A percentile compares a stretch with the other conserved stretches of the same genome.
Evolutionary conservation across 2,797 vertebrate genomes (phyloP).

Genomic region (Naso thynnoides): DNA sequence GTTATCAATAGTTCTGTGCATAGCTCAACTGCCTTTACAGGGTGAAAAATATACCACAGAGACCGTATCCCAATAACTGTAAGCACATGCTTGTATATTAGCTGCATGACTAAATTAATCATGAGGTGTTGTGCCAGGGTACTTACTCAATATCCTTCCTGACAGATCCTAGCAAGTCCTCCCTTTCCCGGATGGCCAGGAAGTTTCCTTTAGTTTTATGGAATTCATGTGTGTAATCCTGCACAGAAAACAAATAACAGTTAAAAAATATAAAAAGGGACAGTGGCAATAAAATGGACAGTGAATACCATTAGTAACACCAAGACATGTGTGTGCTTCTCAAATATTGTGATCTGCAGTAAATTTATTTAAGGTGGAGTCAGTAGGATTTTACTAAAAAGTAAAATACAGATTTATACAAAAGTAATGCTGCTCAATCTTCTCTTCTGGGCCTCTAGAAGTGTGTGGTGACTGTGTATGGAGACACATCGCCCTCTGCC

Average conservation of each 20-base stretch:
- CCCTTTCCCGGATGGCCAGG: constrained; percentile 93
- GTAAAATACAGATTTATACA: no score
- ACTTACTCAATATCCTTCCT: constrained; percentile 99
- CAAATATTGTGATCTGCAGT: background rate
- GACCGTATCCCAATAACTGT: background rate
- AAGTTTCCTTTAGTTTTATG: constrained; percentile 99
- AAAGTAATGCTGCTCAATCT: no score
- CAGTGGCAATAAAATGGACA: background rate
- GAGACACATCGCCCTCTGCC: no score
- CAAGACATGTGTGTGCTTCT: background rate
- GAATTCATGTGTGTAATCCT: constrained; percentile 99
- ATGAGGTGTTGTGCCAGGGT: background rate
- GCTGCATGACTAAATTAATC: background rate
- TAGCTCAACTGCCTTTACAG: background rate
- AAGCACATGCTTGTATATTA: background rate
- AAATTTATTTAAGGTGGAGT: background rate
- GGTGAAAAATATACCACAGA: constrained; percentile 5
- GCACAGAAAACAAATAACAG: constrained; percentile 38
- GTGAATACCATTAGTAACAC: background rate
- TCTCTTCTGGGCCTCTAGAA: no score
- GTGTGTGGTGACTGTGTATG: no score
- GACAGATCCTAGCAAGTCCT: constrained; percentile 96
- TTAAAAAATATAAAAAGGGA: background rate
- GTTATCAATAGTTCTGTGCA: background rate
- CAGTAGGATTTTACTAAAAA: no score